phyloP scores from a whole-genome alignment of 2,888 invertebrate species.

The Coleophora flavipennella region DNA sequence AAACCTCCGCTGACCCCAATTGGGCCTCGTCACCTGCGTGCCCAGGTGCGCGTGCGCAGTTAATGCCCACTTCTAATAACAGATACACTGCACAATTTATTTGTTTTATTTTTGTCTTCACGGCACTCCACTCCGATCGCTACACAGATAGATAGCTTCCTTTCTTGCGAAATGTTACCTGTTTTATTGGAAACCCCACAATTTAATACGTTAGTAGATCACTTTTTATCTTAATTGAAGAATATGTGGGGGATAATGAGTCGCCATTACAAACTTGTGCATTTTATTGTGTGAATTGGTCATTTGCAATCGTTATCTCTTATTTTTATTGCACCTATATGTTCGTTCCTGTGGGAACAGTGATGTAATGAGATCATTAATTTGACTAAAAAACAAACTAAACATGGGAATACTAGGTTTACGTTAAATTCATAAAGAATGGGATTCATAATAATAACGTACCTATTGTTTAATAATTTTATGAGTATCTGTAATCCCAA shows the following conservation, averaged over 20 bases:
- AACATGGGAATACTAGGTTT: no score
- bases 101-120: constrained; percentile 45
- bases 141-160: constrained; percentile 19
- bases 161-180: constrained; percentile 26
- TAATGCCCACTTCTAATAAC: constrained; percentile 59
- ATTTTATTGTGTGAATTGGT: constrained; percentile 47
- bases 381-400: constrained; percentile 12
- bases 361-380: background rate
- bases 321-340: constrained; percentile 28
- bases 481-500: no score
- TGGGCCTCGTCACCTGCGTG: constrained; percentile 56
- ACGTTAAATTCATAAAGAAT: no score
- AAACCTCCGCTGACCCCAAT: constrained; percentile 62
- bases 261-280: constrained; percentile 25
- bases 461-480: no score
- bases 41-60: constrained; percentile 63
- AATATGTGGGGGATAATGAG: constrained; percentile 28
- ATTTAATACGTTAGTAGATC: constrained; percentile 36
- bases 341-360: constrained; percentile 44
- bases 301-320: constrained; percentile 45
- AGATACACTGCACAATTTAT: constrained; percentile 46
- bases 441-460: no score
- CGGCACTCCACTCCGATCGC: constrained; percentile 19
- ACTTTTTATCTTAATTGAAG: constrained; percentile 60
- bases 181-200: constrained; percentile 24